A percentile compares a stretch with the other conserved stretches of the same genome.
phyloP scores from a whole-genome alignment of 2,888 invertebrate genomes.

The Sycophila texana region DNA sequence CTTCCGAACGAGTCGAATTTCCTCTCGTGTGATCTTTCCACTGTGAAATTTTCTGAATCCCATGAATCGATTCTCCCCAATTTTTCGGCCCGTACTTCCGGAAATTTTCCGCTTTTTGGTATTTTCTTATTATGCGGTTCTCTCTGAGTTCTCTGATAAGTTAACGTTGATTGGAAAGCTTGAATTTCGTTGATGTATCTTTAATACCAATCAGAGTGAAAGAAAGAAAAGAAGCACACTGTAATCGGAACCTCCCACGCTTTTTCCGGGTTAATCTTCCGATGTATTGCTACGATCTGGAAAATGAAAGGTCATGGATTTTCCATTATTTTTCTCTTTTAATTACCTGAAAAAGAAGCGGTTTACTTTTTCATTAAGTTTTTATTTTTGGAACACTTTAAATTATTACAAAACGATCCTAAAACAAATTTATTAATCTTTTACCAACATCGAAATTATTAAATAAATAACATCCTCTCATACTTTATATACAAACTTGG shows the following conservation, averaged over 20 bases:
- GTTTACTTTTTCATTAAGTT: too few relatives aligned
- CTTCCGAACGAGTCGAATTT: slow-evolving; percentile 52
- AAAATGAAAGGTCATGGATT: background rate
- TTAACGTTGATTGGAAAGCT: background rate
- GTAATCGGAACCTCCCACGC: background rate
- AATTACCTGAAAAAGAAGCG: too few relatives aligned
- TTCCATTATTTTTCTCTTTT: background rate
- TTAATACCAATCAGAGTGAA: background rate
- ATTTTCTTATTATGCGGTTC: background rate
- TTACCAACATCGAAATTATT: too few relatives aligned
- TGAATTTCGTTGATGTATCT: background rate
- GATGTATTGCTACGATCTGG: background rate
- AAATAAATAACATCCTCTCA: too few relatives aligned
- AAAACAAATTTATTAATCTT: too few relatives aligned
- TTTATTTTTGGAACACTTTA: too few relatives aligned
- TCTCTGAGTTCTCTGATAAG: background rate
- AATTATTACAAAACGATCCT: too few relatives aligned
- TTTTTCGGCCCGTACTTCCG: too few relatives aligned
- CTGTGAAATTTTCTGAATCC: background rate
- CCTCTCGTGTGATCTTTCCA: background rate
- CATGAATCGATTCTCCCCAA: background rate
- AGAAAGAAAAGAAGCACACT: background rate
- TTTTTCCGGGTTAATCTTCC: background rate
- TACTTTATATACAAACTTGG: too few relatives aligned
- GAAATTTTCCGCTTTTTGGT: background rate